phyloP scores from a whole-genome alignment of 2,888 invertebrate species.

The Calliopum simillimum region DNA sequence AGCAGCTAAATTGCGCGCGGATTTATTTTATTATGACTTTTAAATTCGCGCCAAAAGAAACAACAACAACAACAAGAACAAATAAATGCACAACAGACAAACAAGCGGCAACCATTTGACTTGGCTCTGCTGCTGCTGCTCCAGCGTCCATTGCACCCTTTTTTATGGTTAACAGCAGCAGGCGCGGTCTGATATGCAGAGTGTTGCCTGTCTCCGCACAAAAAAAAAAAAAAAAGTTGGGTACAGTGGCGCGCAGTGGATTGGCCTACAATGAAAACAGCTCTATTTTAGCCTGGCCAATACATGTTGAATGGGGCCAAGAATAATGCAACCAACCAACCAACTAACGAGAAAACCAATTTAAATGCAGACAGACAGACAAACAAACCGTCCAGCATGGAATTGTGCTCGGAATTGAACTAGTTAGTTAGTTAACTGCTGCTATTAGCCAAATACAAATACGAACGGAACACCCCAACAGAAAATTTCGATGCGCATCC shows the following conservation, averaged over 20 bases:
- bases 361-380: slow-evolving; percentile 11
- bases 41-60: slow-evolving; percentile 6
- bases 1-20: slow-evolving; percentile 10
- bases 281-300: slow-evolving; percentile 14
- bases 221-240: too few relatives aligned
- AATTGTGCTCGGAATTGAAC: slow-evolving; percentile 20
- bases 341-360: slow-evolving; percentile 32
- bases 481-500: too few relatives aligned
- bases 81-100: neutral
- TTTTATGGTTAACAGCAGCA: slow-evolving; percentile 25
- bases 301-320: neutral
- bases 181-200: slow-evolving; percentile 23
- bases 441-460: slow-evolving; percentile 33
- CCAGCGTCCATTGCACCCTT: slow-evolving; percentile 13
- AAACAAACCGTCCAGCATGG: neutral
- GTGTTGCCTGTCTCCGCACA: slow-evolving; percentile 14
- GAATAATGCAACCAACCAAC: slow-evolving; percentile 8
- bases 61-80: neutral
- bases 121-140: too few relatives aligned
- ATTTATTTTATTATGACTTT: slow-evolving; percentile 21
- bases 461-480: neutral
- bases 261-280: neutral
- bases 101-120: slow-evolving; percentile 27
- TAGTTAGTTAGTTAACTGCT: slow-evolving; percentile 30
- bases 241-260: slow-evolving; percentile 19